Evolutionary conservation across 2,888 invertebrate genomes (phyloP).

Genomic region (Harpalus rufipes): DNA sequence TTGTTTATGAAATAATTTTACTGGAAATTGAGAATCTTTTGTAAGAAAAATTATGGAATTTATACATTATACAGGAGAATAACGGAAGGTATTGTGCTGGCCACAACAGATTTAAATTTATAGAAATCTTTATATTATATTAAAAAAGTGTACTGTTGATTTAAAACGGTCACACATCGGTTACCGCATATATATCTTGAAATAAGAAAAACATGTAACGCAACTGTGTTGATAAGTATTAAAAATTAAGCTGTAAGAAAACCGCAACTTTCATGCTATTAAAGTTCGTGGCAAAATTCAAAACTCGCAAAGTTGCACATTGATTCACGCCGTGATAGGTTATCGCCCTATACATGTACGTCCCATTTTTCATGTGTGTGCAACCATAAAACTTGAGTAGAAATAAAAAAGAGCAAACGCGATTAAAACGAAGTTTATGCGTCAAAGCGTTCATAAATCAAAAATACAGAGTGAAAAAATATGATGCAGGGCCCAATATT

Average conservation of each 20-base stretch:
- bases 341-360: slow-evolving; percentile 21
- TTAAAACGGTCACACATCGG: no score
- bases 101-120: no score
- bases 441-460: slow-evolving; percentile 42
- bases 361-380: slow-evolving; percentile 41
- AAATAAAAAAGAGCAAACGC: slow-evolving; percentile 46
- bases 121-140: no score
- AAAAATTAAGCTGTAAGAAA: background rate
- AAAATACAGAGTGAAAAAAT: slow-evolving; percentile 40
- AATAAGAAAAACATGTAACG: background rate
- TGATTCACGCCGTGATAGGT: background rate
- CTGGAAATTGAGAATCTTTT: no score
- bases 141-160: no score
- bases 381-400: slow-evolving; percentile 36
- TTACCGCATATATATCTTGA: background rate
- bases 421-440: slow-evolving; percentile 46
- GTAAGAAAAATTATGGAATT: no score
- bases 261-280: background rate
- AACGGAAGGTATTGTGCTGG: no score
- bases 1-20: no score
- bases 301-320: background rate
- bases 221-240: background rate
- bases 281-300: background rate
- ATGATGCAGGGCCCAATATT: slow-evolving; percentile 26
- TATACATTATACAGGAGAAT: no score